A percentile compares a stretch with the other conserved stretches of the same genome.
Conservation (phyloP, 2,797 vertebrate species). For the Enteromius fasciolatus region DNA sequence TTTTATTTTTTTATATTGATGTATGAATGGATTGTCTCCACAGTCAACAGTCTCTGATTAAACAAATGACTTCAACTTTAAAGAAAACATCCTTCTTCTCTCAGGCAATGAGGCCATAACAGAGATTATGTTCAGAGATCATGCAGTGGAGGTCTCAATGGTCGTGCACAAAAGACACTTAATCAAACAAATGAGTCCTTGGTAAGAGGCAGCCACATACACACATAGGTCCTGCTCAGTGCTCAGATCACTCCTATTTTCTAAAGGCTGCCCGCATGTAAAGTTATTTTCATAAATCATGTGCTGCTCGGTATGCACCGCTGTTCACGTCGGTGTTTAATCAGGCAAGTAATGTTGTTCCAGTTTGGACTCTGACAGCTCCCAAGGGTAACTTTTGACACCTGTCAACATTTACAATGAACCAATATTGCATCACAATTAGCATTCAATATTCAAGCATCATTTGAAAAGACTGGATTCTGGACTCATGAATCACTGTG, state of each 20-base stretch:
- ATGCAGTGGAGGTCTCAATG: background rate
- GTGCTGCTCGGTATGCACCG: background rate
- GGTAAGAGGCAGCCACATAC: slow-evolving; percentile 15
- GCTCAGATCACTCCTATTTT: slow-evolving; percentile 2
- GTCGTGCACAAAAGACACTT: background rate
- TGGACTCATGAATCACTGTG: background rate
- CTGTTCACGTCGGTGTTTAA: slow-evolving; percentile 29
- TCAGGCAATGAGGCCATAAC: background rate
- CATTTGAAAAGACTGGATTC: slow-evolving; percentile 16
- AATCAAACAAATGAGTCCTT: slow-evolving; percentile 33
- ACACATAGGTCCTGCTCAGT: background rate
- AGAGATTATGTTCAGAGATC: background rate
- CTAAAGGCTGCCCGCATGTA: background rate
- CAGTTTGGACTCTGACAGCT: slow-evolving; percentile 37
- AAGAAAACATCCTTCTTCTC: background rate
- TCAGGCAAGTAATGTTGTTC: slow-evolving; percentile 35
- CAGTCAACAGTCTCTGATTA: background rate
- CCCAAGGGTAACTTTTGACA: slow-evolving; percentile 37
- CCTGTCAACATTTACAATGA: slow-evolving; percentile 39
- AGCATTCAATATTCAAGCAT: slow-evolving; percentile 11
- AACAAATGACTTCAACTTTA: background rate
- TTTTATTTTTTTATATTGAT: background rate
- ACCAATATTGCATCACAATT: slow-evolving; percentile 28
- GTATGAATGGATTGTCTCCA: background rate
- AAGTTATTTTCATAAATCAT: slow-evolving; percentile 39